Percentiles rank a stretch among this genome's conserved stretches.
Conservation (phyloP, 2,797 vertebrate genomes). For the Pantherophis vulpinus region DNA sequence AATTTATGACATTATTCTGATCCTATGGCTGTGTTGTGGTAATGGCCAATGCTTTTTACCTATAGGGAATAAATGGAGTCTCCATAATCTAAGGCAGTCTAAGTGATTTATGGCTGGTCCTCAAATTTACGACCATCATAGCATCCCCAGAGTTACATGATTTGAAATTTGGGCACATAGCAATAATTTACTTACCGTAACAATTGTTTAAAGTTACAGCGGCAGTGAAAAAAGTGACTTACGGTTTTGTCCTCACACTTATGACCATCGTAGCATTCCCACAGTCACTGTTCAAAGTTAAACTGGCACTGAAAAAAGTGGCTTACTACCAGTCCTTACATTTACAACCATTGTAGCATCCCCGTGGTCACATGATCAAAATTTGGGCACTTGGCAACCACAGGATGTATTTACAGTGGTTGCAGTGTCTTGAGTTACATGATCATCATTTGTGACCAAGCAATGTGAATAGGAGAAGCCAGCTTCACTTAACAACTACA, state of each 20-base stretch:
- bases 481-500: neutral
- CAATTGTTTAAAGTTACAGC: no score
- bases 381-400: neutral
- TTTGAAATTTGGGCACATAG: neutral
- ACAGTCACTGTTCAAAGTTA: no score
- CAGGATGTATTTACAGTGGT: neutral
- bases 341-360: neutral
- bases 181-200: neutral
- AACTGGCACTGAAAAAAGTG: neutral
- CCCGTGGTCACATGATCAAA: neutral
- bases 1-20: neutral
- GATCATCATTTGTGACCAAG: neutral
- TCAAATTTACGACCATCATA: neutral
- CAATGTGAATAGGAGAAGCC: neutral
- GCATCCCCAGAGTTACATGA: neutral
- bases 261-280: no score
- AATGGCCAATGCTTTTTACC: neutral
- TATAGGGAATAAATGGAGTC: neutral
- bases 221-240: no score
- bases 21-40: neutral
- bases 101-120: neutral
- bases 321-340: neutral
- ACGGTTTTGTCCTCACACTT: no score
- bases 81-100: neutral
- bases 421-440: neutral